phyloP scores from a whole-genome alignment of 2,888 invertebrate genomes.

The Brachycybe producta region DNA sequence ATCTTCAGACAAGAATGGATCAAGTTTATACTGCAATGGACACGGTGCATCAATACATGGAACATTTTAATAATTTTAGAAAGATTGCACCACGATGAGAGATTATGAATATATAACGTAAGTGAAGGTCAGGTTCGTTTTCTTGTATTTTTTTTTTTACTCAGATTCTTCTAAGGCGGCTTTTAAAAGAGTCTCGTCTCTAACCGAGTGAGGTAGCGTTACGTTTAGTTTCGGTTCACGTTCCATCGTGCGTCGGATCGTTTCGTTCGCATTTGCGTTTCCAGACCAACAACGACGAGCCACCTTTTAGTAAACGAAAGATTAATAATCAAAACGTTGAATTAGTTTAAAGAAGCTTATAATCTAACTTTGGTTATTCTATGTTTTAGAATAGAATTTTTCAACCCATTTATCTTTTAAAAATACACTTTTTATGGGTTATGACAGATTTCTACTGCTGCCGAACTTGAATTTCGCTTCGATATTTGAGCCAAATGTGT shows the following conservation, averaged over 20 bases:
- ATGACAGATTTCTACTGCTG: too few relatives aligned
- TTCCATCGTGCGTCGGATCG: conserved; percentile 40
- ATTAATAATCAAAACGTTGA: too few relatives aligned
- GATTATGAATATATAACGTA: background rate
- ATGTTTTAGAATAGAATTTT: too few relatives aligned
- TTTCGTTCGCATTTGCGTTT: conserved; percentile 40
- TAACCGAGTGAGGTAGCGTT: conserved; percentile 37
- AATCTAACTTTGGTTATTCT: too few relatives aligned
- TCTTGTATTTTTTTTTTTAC: background rate
- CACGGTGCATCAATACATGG: conserved; percentile 84
- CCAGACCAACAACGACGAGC: conserved; percentile 44
- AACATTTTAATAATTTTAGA: conserved; percentile 78
- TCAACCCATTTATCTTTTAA: too few relatives aligned
- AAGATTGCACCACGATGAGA: conserved; percentile 38
- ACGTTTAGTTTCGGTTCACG: conserved; percentile 38
- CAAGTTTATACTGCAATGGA: conserved; percentile 80
- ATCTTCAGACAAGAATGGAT: conserved; percentile 52
- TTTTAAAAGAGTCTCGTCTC: background rate
- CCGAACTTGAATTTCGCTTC: too few relatives aligned
- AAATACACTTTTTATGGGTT: too few relatives aligned
- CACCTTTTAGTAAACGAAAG: conserved; percentile 34
- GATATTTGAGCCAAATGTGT: too few relatives aligned
- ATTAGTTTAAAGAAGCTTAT: too few relatives aligned
- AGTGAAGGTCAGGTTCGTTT: background rate
- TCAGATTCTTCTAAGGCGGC: background rate